These are phyloP conservation scores for Callospermophilus lateralis DNA, from an alignment of 2,113 vertebrate species.

Conservation along the genomic window DNA sequence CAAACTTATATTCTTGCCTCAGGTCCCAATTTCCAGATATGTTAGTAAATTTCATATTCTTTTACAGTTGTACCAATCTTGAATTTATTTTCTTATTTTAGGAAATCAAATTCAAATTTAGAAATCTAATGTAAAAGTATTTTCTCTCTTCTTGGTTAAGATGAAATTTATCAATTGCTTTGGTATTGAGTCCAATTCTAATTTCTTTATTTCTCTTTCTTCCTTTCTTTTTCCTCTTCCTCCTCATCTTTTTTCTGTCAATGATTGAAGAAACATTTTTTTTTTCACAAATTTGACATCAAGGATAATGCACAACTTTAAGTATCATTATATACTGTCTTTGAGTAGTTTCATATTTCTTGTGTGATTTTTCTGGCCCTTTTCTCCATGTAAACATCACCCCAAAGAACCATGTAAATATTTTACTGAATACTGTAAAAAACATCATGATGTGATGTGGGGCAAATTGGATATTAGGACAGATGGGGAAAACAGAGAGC, in stretches of 20 bases:
- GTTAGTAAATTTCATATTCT: not conserved
- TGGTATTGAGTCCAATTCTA: not conserved
- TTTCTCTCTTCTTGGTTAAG: not conserved
- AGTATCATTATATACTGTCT: not conserved
- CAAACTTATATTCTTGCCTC: not conserved
- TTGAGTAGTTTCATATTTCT: not conserved
- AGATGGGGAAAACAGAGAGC: not conserved
- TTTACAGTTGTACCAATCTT: not conserved
- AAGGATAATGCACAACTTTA: not conserved
- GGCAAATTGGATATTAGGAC: not conserved
- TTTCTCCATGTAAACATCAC: rapidly evolving
- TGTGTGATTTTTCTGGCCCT: not conserved
- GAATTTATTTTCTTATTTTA: not conserved
- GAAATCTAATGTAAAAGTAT: not conserved
- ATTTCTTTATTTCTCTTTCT: not conserved
- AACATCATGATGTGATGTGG: not conserved
- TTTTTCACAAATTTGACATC: not conserved
- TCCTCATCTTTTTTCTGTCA: not conserved
- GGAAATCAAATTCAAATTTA: not conserved
- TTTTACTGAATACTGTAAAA: not conserved
- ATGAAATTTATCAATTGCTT: not conserved
- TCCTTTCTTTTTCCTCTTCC: too few relatives aligned
- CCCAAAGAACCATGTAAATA: not conserved
- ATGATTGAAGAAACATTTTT: not conserved
- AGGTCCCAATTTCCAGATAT: not conserved